Base-by-base conservation (phyloP, 1,140 invertebrate genomes). In the Contarinia nasturtii region DNA sequence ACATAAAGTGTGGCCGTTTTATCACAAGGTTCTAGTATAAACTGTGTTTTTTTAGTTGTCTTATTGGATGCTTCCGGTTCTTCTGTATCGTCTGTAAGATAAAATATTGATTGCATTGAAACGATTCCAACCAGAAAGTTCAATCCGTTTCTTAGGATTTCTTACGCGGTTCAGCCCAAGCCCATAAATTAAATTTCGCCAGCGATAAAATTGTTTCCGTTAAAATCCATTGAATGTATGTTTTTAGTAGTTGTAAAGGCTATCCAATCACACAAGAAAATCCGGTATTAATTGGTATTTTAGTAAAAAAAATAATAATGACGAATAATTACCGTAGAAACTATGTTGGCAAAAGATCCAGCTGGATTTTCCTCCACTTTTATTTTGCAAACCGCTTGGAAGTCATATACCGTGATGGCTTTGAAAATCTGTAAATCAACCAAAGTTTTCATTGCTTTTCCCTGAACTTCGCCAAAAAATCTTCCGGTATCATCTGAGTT, bases 381-480 rank as follows among this genome's bases (percentile, higher is more conserved):
- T n/a, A 60, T 45, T 57, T 62, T 51, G 56, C 88, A 92, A 17
- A 86, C 65, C 2, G 77, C 84, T 64, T 92, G 88, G 58, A 87
- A 90, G 60, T 94, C 87, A 58, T 80, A 89, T 22, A 91, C 75
- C 8, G 75, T 73, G 5, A 87, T 74, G 52, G 76, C 73, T 50
- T 80, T 74, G 57, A 77, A 94, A 42, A 90, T 77, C 11, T 75
- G 70, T 42, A 77, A 71, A 2, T 76, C 61, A 11, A 91, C 68
- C 67, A 93, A 77, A 0, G 77, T 75, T 45, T 79, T 67, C 72
- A 94, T 80, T 2, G 91, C 73, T 19, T 79, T 75, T 14, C 80
- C 79, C 53, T 91, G 79, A 18, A 87, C 61, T 48, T 81, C 78
- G 0, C 89, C 89, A 65, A 92, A 90, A 66, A 93, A 94, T 53